Evolutionary conservation across 1,140 invertebrate genomes (phyloP), one percentile per base, ranked within the genome.

Genomic region (Neodiprion lecontei): DNA sequence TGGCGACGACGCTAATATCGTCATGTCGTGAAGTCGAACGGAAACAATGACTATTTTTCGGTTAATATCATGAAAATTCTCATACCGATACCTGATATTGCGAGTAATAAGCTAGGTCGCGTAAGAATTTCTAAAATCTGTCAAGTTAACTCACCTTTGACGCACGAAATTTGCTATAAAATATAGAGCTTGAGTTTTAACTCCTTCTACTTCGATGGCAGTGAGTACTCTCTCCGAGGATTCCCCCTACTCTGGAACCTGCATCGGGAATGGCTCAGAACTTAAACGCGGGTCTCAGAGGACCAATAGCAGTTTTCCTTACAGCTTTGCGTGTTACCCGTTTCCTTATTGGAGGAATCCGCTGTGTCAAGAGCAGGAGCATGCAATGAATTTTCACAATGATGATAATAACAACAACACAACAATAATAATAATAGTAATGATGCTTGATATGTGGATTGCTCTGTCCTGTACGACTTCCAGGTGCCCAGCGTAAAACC

Each of bases 141-240:
- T 9, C 61, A 28, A 1, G 7, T 40, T 23, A n/a, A 73, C 73
- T 78, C 66, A 76, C 75, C 73, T 78, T 71, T 72, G 48, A 67
- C 48, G 40, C 12, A 47, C 47, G 65, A 17, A 70, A 72, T 72
- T 70, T 70, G 67, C 70, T 70, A 23, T 9, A 76, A 78, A 72
- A 72, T 71, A 74, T 69, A 73, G 65, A 72, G 72, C 68, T 50
- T 12, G 40, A 40, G 28, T 40, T 40, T 40, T 40, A 48, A 73
- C 74, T 76, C 74, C 77, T 75, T 76, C 75, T 75, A 75, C 75
- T 75, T 76, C 74, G 50, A 76, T 76, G 77, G 77, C 77, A 78
- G 77, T 78, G 75, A 75, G 75, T 75, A 75, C 77, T 49, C 48
- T 76, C 61, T 71, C 53, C 50, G n/a, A 48, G n/a, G 0, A 9